Percentiles rank a stretch among this genome's conserved stretches.
Evolutionary conservation across 2,113 vertebrate genomes (phyloP).

Genomic region (Vidua macroura): DNA sequence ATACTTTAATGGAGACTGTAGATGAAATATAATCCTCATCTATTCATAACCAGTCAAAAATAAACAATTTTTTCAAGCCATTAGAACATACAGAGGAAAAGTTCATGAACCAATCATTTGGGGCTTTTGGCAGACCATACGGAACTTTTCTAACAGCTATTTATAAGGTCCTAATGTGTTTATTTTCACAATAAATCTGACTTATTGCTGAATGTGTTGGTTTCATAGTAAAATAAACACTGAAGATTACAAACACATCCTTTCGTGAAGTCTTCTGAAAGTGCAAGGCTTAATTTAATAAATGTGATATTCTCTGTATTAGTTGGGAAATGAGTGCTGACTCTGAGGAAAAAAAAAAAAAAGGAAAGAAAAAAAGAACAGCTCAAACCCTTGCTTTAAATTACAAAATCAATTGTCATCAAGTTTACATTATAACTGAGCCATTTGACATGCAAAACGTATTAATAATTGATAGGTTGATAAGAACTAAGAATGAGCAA

Average conservation of each 20-base stretch:
- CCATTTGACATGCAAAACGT: neutral
- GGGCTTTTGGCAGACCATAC: slow-evolving; percentile 66
- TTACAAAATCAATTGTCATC: neutral
- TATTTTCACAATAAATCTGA: slow-evolving; percentile 72
- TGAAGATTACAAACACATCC: slow-evolving; percentile 65
- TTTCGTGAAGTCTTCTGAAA: slow-evolving; percentile 56
- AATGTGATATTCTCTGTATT: slow-evolving; percentile 40
- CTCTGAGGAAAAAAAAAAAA: neutral
- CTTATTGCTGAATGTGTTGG: slow-evolving; percentile 70
- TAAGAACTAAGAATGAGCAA: neutral
- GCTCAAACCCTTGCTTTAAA: neutral
- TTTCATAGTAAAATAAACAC: slow-evolving; percentile 71
- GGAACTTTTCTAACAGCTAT: slow-evolving; percentile 69
- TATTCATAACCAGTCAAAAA: slow-evolving; percentile 63
- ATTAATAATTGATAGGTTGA: neutral
- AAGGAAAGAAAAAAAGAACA: neutral
- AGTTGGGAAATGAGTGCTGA: slow-evolving; percentile 9
- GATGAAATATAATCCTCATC: slow-evolving; percentile 61
- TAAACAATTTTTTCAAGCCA: slow-evolving; percentile 48
- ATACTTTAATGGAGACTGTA: slow-evolving; percentile 48
- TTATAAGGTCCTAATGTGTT: slow-evolving; percentile 68
- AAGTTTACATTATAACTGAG: neutral
- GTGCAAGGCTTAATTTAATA: slow-evolving; percentile 54
- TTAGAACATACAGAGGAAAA: slow-evolving; percentile 56
- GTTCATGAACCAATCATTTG: slow-evolving; percentile 71